A percentile compares a stretch with the other conserved stretches of the same genome.
phyloP scores from a whole-genome alignment of 2,888 invertebrate genomes.

The Caenorhabditis sp. region DNA sequence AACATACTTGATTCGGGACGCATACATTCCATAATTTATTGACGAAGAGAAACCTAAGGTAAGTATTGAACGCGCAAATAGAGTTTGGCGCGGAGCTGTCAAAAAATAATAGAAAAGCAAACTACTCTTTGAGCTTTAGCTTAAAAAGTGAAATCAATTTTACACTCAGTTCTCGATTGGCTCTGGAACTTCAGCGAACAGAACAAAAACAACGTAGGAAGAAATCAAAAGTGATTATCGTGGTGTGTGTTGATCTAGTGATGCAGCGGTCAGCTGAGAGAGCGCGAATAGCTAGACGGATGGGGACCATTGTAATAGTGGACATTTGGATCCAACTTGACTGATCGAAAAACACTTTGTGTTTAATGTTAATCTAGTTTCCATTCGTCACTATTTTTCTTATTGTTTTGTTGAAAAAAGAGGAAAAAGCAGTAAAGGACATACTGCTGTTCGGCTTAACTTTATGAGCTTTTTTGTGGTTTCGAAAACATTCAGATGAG shows the following conservation, averaged over 20 bases:
- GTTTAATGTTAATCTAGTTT: neutral
- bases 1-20: too few species aligned
- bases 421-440: slow-evolving; percentile 25
- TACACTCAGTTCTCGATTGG: neutral
- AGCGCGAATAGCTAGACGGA: slow-evolving; percentile 5
- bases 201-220: slow-evolving; percentile 17
- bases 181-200: neutral
- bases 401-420: slow-evolving; percentile 8
- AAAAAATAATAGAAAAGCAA: neutral
- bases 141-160: neutral
- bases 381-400: slow-evolving; percentile 2
- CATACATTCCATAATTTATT: neutral
- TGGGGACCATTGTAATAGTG: slow-evolving; percentile 51
- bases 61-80: neutral
- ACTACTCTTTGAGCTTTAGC: neutral
- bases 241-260: slow-evolving; percentile 42
- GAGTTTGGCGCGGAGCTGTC: neutral
- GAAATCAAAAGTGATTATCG: slow-evolving; percentile 12
- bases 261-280: slow-evolving; percentile 39
- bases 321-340: slow-evolving; percentile 35
- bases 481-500: neutral
- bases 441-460: slow-evolving; percentile 29
- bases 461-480: slow-evolving; percentile 33
- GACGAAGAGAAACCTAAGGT: neutral
- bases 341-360: slow-evolving; percentile 50